phyloP scores from a whole-genome alignment of 2,113 vertebrate species.

The Rhizomys pruinosus region DNA sequence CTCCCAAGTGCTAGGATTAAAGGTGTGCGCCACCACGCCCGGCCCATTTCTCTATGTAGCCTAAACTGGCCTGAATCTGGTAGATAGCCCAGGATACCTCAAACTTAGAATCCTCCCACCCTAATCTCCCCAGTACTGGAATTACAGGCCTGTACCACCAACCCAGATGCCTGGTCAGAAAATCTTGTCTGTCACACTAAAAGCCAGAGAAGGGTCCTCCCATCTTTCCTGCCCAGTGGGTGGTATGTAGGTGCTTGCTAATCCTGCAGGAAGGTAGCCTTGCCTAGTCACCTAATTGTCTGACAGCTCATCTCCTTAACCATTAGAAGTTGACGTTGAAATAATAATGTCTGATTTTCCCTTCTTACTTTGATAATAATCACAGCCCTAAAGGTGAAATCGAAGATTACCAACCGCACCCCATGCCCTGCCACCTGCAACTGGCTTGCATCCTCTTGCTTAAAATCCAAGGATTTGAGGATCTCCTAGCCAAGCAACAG shows the following conservation, averaged over 20 bases:
- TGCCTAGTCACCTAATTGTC: background rate
- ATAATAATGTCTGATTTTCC: slow-evolving; percentile 44
- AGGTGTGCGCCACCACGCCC: no score
- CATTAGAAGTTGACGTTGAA: background rate
- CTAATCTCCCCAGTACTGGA: background rate
- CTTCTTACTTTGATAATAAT: slow-evolving; percentile 32
- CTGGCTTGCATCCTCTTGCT: background rate
- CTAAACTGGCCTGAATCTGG: background rate
- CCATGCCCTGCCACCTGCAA: background rate
- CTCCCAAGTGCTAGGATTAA: no score
- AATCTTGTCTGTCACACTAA: background rate
- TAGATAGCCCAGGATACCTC: background rate
- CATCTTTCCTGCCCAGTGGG: background rate
- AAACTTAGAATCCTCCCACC: background rate
- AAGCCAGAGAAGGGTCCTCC: background rate
- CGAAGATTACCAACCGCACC: background rate
- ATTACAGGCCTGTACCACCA: background rate
- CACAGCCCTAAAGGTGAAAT: slow-evolving; percentile 16
- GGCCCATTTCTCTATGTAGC: background rate
- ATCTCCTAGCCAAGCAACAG: background rate
- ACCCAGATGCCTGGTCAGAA: background rate
- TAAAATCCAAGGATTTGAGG: background rate
- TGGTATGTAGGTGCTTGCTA: background rate
- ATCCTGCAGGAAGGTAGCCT: background rate
- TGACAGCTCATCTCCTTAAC: background rate